Evolutionary conservation across 2,797 vertebrate species (phyloP), one percentile per base, ranked within the genome.

Genomic region (Tympanoctomys barrerae): DNA sequence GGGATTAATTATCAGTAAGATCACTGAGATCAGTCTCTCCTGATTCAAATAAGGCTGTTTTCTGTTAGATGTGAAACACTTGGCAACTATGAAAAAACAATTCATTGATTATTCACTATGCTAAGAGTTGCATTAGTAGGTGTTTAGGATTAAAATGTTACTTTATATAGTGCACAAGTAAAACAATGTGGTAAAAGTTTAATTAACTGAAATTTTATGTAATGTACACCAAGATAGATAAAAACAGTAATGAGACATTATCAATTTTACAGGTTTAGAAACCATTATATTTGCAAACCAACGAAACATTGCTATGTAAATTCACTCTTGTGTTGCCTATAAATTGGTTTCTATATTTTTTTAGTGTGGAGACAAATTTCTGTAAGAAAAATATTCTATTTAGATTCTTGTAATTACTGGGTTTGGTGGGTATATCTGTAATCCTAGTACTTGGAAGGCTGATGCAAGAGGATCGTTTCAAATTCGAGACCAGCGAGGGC

Each of bases 1-100:
- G 70, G 42, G 42, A 73, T 46, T 54, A 90, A 86, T 93, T 85
- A 89, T 78, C 36, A 81, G 86, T 82, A 84, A 83, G 5, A 71
- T 93, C 36, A 91, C 31, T 62, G 28, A 80, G 31, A 14, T 81
- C 14, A 42, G 62, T 78, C 8, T 80, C 9, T 89, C 19, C 66
- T 42, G 31, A 90, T 54, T 71, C 28, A 81, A 64, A 80, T 21
- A 88, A 80, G 7, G 5, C 24, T 71, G 10, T 7, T 80, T 57
- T 64, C 22, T 33, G 46, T 7, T 92, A 24, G 3, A 62, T 36
- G 1, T 81, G n/a, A 87, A 95, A 87, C 73, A 92, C 18, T 31
- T 57, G 75, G 31, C 9, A 87, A 33, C 42, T 61, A 77, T 87
- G 2, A 77, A 61, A 13, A 66, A 6, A 42, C 61, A 81, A 61